phyloP scores from a whole-genome alignment of 2,113 vertebrate species.

The Mugil cephalus region DNA sequence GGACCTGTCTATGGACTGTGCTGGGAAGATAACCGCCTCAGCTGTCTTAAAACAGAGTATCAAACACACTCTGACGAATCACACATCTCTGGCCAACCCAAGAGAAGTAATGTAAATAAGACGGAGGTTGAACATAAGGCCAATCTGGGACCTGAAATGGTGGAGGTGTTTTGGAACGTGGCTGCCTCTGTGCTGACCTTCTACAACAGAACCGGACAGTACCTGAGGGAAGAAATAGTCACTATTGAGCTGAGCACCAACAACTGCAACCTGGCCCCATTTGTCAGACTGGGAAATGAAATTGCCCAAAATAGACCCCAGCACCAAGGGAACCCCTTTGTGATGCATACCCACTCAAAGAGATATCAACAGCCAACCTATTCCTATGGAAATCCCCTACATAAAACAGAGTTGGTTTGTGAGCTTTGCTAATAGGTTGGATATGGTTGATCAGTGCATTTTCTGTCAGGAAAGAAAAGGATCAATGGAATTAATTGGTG shows the following conservation, averaged over 20 bases:
- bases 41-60: background rate
- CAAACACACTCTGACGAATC: too few relatives aligned
- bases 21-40: slow-evolving; percentile 35
- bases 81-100: background rate
- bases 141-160: background rate
- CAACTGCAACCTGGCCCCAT: slow-evolving; percentile 14
- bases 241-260: background rate
- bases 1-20: slow-evolving; percentile 30
- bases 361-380: too few relatives aligned
- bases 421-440: slow-evolving; percentile 27
- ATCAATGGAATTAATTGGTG: background rate
- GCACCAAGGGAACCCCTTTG: background rate
- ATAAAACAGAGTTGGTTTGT: slow-evolving; percentile 54
- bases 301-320: accelerated
- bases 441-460: background rate
- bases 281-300: slow-evolving; percentile 40
- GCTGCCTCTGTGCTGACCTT: slow-evolving; percentile 40
- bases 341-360: too few relatives aligned
- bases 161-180: slow-evolving; percentile 62
- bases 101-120: too few relatives aligned
- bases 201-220: slow-evolving; percentile 42
- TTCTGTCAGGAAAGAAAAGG: background rate
- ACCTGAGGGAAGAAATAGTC: slow-evolving; percentile 41
- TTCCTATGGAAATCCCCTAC: too few relatives aligned
- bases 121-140: background rate